phyloP scores from a whole-genome alignment of 2,888 invertebrate genomes.

The Eucera pruinosa region DNA sequence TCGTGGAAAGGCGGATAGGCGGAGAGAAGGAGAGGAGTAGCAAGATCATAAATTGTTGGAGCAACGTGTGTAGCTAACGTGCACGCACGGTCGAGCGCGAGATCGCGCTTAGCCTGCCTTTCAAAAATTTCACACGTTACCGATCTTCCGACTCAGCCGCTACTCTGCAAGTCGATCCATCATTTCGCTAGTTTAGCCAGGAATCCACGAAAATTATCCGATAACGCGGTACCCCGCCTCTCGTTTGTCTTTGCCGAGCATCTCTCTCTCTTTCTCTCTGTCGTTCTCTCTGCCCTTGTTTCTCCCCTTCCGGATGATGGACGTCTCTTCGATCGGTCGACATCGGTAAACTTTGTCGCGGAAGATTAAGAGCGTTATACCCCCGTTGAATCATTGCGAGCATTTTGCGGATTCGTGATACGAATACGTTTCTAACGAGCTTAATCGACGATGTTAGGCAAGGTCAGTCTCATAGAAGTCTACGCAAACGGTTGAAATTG shows the following conservation, averaged over 20 bases:
- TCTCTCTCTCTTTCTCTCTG: neutral
- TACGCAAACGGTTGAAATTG: too few relatives aligned
- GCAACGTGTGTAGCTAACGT: constrained; percentile 67
- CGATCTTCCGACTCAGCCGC: constrained; percentile 59
- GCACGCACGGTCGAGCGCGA: constrained; percentile 64
- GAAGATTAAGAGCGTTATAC: constrained; percentile 23
- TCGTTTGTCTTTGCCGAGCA: constrained; percentile 64
- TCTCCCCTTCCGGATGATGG: constrained; percentile 37
- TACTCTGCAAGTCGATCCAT: constrained; percentile 64
- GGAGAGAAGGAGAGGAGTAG: constrained; percentile 41
- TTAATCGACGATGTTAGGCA: neutral
- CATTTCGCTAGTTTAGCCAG: constrained; percentile 69
- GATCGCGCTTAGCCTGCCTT: constrained; percentile 71
- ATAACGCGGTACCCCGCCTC: constrained; percentile 60
- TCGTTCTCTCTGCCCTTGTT: neutral
- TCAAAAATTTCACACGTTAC: constrained; percentile 74
- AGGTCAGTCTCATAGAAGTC: too few relatives aligned
- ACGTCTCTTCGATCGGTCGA: constrained; percentile 33
- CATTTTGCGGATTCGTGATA: neutral
- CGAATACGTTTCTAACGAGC: neutral
- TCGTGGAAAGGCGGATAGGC: neutral
- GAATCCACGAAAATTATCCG: constrained; percentile 67
- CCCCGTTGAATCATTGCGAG: constrained; percentile 1
- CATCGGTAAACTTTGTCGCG: constrained; percentile 4
- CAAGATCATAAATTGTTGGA: constrained; percentile 69